A percentile compares a stretch with the other conserved stretches of the same genome.
Evolutionary conservation across 2,113 vertebrate species (phyloP).

Genomic region (Archilochus colubris): DNA sequence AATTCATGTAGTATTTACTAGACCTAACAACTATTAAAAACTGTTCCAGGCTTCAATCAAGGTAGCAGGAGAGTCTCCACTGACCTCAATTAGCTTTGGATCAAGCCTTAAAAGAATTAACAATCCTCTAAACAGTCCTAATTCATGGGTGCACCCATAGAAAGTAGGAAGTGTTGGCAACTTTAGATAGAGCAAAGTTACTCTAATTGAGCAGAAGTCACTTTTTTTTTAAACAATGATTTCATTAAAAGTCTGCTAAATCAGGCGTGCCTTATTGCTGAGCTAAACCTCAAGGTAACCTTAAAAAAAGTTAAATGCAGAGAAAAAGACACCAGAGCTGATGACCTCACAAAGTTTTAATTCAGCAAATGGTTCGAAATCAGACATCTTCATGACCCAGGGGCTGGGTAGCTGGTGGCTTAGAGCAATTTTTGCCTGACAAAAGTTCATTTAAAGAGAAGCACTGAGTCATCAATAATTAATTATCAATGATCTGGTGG

Average conservation of each 20-base stretch:
- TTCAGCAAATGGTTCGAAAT: not conserved
- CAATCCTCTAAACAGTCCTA: not conserved
- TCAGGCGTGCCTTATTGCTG: not conserved
- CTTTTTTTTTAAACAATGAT: not conserved
- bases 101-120: conserved; percentile 23
- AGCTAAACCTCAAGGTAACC: conserved; percentile 17
- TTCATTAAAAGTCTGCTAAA: conserved; percentile 19
- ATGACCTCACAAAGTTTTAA: not conserved
- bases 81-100: conserved; percentile 53
- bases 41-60: conserved; percentile 28
- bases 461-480: not conserved
- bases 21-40: conserved; percentile 16
- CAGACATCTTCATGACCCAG: not conserved
- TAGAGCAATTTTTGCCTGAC: not conserved
- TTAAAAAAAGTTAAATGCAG: not conserved
- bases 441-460: not conserved
- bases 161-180: not conserved
- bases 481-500: not conserved
- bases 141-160: not conserved
- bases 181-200: not conserved
- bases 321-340: not conserved
- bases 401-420: not conserved
- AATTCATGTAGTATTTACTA: not conserved
- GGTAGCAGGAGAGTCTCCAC: not conserved
- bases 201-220: not conserved